These are phyloP conservation scores for Poeciliopsis occidentalis DNA, from an alignment of 2,113 vertebrate species.

Conservation along the genomic window DNA sequence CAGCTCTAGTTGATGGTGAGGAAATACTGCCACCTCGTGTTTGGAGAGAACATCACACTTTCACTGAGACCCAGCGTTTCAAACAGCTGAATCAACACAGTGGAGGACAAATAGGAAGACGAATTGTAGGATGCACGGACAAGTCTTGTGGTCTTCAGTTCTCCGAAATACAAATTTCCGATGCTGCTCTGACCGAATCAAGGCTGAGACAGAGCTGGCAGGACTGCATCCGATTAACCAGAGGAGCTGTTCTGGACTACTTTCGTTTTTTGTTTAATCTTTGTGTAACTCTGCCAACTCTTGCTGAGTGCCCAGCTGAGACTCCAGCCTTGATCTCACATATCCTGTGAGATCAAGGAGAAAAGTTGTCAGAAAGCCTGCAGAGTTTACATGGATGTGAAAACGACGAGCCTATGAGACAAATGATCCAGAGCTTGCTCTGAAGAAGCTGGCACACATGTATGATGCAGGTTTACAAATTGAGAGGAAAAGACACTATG, in stretches of 20 bases:
- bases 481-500: not conserved
- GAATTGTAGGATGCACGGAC: not conserved
- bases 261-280: not conserved
- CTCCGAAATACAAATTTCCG: not conserved
- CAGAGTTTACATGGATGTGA: fast-evolving
- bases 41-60: not conserved
- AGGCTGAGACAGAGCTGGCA: not conserved
- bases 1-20: constrained; percentile 35
- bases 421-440: not conserved
- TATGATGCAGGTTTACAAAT: not conserved
- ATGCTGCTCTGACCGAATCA: not conserved
- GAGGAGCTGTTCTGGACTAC: not conserved
- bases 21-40: constrained; percentile 5
- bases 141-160: not conserved
- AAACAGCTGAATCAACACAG: constrained; percentile 9
- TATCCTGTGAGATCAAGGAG: not conserved
- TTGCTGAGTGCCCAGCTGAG: not conserved
- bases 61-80: not conserved
- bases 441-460: not conserved
- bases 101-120: not conserved
- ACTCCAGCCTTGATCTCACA: not conserved
- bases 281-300: not conserved
- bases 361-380: not conserved
- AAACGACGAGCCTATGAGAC: not conserved
- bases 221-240: not conserved